These are phyloP conservation scores for Natrix natrix DNA, from an alignment of 2,797 vertebrate genomes.

Conservation along the genomic window DNA sequence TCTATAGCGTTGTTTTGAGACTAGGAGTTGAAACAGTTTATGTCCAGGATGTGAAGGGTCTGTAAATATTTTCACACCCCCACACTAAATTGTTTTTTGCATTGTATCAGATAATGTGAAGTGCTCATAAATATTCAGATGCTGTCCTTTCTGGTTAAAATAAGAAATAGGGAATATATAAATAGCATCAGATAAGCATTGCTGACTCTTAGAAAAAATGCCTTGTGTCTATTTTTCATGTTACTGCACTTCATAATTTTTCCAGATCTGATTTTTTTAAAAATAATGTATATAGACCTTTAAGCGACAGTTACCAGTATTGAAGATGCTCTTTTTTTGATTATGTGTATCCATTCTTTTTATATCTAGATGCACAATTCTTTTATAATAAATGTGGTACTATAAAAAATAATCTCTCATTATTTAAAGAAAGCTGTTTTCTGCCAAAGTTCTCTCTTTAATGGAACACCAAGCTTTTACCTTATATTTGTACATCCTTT, in stretches of 20 bases:
- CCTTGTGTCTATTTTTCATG: not conserved
- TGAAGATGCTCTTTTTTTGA: not conserved
- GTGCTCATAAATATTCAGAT: not conserved
- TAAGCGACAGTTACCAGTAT: not conserved
- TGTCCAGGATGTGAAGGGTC: no score
- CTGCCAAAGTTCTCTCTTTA: not conserved
- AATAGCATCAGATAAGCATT: not conserved
- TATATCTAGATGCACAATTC: not conserved
- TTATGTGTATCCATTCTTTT: not conserved
- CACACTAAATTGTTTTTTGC: not conserved
- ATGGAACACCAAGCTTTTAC: not conserved
- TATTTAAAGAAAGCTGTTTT: not conserved
- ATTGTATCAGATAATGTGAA: not conserved
- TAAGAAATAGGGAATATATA: not conserved
- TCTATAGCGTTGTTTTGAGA: no score
- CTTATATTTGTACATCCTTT: not conserved
- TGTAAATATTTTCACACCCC: no score
- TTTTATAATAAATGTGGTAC: not conserved
- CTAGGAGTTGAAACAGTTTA: no score
- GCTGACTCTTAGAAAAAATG: not conserved
- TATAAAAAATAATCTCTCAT: not conserved
- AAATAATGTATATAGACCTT: not conserved
- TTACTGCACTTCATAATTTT: not conserved
- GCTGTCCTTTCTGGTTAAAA: not conserved
- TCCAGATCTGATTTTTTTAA: not conserved